Base-by-base conservation (phyloP, 2,888 invertebrate genomes). In the Chloroclystis v-ata region DNA sequence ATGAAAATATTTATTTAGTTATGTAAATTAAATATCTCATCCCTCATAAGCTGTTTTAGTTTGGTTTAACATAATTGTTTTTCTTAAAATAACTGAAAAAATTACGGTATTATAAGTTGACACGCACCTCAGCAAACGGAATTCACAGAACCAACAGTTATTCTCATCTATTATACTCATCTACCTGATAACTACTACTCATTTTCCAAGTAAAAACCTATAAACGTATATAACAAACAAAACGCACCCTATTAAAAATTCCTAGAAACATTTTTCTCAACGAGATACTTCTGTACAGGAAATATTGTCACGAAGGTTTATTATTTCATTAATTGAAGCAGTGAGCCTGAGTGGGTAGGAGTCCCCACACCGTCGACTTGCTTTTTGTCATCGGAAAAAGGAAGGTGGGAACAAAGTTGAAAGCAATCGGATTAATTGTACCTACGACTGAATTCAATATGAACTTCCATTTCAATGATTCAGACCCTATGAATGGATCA, bases 281-380 rank as follows among this genome's bases (percentile, higher is more conserved):
- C 2, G 14, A 37, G 28, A 42, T 13, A 43, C 41, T 52, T 13
- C 28, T n/a, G 39, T 25, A 28, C 29, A 43, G 30, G 11, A 16
- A 39, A 54, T 56, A 59, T 60, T 60, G 58, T 61, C 57, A 61
- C 51, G 48, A 56, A 57, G 60, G 60, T 65, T 64, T 69, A 69
- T 69, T 67, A 66, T 67, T 67, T 70, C 54, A 70, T 67, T 70
- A 71, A 67, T 62, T 63, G 63, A 65, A 72, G 62, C 65, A 61
- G 57, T 54, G 57, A 52, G 47, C 57, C 56, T 39, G 54, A 38
- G 33, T 43, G 40, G 54, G 29, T 56, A 43, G 52, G 5, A 50
- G 47, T 56, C 52, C 35, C 44, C 28, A n/a, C 33, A 33, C 45
- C 16, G 53, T 51, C 40, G 49, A 26, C 54, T 43, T 37, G 37